Conservation (phyloP, 2,888 invertebrate genomes). For the Diloba caeruleocephala region DNA sequence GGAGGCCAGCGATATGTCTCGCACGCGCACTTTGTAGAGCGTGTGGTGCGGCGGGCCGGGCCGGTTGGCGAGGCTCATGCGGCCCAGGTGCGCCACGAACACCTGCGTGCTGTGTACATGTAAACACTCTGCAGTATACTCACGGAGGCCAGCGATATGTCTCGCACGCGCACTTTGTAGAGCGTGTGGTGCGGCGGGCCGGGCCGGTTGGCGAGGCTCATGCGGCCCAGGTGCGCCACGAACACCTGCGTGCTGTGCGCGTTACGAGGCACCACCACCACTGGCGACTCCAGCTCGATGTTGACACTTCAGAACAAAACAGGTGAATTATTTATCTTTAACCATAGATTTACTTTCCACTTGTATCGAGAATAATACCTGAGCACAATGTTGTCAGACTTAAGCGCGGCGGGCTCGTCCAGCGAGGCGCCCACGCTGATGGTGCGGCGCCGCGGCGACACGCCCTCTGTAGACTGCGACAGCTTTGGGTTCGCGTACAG, state of each 20-base stretch:
- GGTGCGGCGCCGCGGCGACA: slow-evolving; percentile 81
- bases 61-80: neutral
- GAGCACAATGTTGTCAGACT: slow-evolving; percentile 73
- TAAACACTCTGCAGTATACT: slow-evolving; percentile 28
- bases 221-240: slow-evolving; percentile 97
- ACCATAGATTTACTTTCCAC: neutral
- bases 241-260: slow-evolving; percentile 94
- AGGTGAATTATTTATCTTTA: neutral
- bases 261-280: slow-evolving; percentile 95
- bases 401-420: slow-evolving; percentile 83
- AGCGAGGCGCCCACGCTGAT: slow-evolving; percentile 75
- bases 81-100: neutral
- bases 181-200: slow-evolving; percentile 75
- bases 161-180: slow-evolving; percentile 93
- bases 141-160: slow-evolving; percentile 96
- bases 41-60: no score
- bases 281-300: slow-evolving; percentile 96
- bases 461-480: slow-evolving; percentile 81
- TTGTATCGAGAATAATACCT: slow-evolving; percentile 58
- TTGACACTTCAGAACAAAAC: slow-evolving; percentile 88
- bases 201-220: slow-evolving; percentile 89
- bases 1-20: no score
- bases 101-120: neutral
- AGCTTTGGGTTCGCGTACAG: slow-evolving; percentile 89
- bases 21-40: no score